Conservation (phyloP, 92 coral and sea anemone genomes). For the Epizoanthus illoricatus region DNA sequence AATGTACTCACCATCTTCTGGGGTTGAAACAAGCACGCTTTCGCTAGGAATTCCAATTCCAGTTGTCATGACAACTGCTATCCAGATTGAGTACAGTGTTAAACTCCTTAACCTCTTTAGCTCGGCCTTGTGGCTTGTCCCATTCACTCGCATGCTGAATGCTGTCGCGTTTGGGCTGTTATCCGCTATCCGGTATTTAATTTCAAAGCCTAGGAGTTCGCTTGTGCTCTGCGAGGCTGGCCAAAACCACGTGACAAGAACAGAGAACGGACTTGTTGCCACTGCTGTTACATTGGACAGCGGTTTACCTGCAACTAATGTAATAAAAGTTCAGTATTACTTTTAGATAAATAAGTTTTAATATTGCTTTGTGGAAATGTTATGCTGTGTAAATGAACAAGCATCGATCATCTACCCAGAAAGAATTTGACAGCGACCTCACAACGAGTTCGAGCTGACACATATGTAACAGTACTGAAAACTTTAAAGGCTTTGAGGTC, state of each 20-base stretch:
- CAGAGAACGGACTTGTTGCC: slow-evolving; percentile 19
- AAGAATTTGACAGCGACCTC: too few relatives aligned
- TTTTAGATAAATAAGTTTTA: too few relatives aligned
- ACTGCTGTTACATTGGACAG: slow-evolving; percentile 16
- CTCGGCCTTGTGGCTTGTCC: background rate
- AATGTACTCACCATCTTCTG: slow-evolving; percentile 17
- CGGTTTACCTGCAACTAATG: slow-evolving; percentile 24
- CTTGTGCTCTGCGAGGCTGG: background rate
- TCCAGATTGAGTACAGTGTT: slow-evolving; percentile 17
- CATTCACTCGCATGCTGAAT: background rate
- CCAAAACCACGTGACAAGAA: slow-evolving; percentile 3
- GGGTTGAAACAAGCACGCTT: slow-evolving; percentile 2
- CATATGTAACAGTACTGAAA: too few relatives aligned
- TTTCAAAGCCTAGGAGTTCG: slow-evolving; percentile 6
- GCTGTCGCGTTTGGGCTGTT: background rate
- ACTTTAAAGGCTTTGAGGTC: too few relatives aligned
- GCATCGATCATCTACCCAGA: too few relatives aligned
- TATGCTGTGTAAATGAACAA: too few relatives aligned
- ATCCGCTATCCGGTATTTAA: background rate
- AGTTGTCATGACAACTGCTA: slow-evolving; percentile 16
- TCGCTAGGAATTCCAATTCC: slow-evolving; percentile 35
- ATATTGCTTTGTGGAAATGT: too few relatives aligned
- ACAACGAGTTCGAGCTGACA: too few relatives aligned
- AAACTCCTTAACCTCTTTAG: slow-evolving; percentile 8
- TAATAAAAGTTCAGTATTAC: too few relatives aligned